Evolutionary conservation across 2,888 invertebrate genomes (phyloP), one percentile per base, ranked within the genome.

Genomic region (Amaurobius ferox): DNA sequence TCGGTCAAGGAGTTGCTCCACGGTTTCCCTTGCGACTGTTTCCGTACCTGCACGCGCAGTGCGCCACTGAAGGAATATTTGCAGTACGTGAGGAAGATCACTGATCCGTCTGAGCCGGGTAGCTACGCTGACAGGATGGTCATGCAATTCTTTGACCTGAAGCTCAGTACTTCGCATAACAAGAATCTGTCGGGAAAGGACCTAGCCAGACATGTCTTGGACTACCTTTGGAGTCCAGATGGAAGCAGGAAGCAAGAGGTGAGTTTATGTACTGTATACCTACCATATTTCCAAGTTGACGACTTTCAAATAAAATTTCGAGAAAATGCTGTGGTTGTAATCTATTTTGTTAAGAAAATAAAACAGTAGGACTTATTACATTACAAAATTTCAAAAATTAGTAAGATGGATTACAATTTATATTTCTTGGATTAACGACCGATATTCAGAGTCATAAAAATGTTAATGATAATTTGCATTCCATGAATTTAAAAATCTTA

Each of bases 1-100:
- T 70, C 80, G 9, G 88, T 89, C 11, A 67, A 67, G 13, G 79
- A 80, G 9, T 83, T 78, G 5, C 89, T 87, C 66, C 90, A 90
- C 55, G 90, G 89, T 0, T 88, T 89, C 32, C 89, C 90, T 0
- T 89, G 89, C 76, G 89, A 89, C 62, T 89, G 89, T 61, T 89
- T 88, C 32, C 73, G 90, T 32, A 87, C 78, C 44, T 89, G 89
- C 32, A 74, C 71, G 16, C 74, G 87, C 67, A 80, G 80, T 19
- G 88, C 86, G 29, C 66, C 66, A 9, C 61, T 89, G 29, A 61
- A 40, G 0, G 78, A 86, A 13, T 90, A 87, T 48, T 76, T 90
- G 39, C 32, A 74, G 7, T 83, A 88, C 61, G 79, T 89, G 23
- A 77, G 89, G 0, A 74, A 87, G 11, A 68, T 89, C 13, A 89